Conservation (phyloP, 2,797 vertebrate species). For the Xenops minutus region DNA sequence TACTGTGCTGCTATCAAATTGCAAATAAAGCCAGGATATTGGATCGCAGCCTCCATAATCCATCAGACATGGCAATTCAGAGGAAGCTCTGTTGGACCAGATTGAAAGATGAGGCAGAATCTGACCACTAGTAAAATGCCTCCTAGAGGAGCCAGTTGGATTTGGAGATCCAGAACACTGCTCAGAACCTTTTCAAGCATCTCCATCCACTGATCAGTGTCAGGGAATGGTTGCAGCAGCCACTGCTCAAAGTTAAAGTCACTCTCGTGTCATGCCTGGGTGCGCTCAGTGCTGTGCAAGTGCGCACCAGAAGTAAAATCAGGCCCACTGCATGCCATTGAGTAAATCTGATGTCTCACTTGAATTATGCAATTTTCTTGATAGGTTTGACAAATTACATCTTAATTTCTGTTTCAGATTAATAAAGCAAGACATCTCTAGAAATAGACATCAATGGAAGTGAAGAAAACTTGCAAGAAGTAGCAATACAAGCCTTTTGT, state of each 20-base stretch:
- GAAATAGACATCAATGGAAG: background rate
- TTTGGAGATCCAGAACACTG: background rate
- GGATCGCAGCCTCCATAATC: constrained; percentile 4
- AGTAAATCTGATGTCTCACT: background rate
- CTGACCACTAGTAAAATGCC: background rate
- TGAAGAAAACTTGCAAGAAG: background rate
- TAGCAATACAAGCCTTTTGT: background rate
- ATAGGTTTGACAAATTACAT: background rate
- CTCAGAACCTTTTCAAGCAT: background rate
- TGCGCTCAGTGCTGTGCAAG: background rate
- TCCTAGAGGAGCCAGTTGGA: background rate
- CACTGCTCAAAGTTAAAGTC: background rate
- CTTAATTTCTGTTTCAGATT: background rate
- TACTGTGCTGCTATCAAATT: constrained; percentile 9
- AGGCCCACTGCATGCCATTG: background rate
- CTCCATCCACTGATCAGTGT: background rate
- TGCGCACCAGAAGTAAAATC: background rate
- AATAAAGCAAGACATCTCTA: background rate
- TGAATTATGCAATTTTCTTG: background rate
- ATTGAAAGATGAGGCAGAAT: background rate
- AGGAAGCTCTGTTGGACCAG: background rate
- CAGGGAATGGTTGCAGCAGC: background rate
- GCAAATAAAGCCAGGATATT: constrained; percentile 43
- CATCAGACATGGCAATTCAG: background rate
- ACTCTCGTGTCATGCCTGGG: background rate